Percentiles rank a stretch among this genome's conserved stretches.
These are phyloP conservation scores for Aromia moschata DNA, from an alignment of 2,888 invertebrate genomes.

Conservation along the genomic window DNA sequence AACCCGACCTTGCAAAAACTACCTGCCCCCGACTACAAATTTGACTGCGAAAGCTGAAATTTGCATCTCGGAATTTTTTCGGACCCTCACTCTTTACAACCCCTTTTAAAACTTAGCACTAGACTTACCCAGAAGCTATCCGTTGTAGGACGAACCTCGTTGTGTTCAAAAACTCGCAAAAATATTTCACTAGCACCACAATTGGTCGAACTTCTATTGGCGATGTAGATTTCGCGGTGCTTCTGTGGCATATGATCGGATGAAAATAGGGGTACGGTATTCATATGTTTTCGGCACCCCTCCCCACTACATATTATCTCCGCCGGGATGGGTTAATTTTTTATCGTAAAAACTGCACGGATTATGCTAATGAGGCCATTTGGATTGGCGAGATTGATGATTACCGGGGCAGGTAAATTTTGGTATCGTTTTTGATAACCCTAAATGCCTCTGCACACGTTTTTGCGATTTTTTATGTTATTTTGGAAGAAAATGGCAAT, in stretches of 20 bases:
- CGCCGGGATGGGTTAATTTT: neutral
- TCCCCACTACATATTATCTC: no score
- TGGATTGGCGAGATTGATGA: no score
- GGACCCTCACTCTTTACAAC: constrained; percentile 28
- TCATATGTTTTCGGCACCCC: neutral
- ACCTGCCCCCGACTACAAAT: constrained; percentile 39
- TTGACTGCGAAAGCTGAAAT: constrained; percentile 40
- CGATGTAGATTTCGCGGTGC: neutral
- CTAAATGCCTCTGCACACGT: no score
- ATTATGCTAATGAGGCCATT: no score
- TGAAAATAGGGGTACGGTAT: neutral
- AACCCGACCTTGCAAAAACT: constrained; percentile 10
- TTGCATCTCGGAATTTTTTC: constrained; percentile 39
- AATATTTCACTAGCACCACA: no score
- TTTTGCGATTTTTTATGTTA: no score
- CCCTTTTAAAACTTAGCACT: neutral
- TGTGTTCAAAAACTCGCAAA: neutral
- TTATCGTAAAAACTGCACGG: no score
- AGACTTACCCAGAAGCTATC: no score
- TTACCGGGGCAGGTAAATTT: no score
- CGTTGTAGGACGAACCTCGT: constrained; percentile 9
- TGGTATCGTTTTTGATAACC: no score
- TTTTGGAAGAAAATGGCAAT: no score
- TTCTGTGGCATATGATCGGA: neutral
- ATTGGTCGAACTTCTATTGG: neutral